These are phyloP conservation scores for Lepus townsendii DNA, from an alignment of 2,797 vertebrate species.

Conservation along the genomic window DNA sequence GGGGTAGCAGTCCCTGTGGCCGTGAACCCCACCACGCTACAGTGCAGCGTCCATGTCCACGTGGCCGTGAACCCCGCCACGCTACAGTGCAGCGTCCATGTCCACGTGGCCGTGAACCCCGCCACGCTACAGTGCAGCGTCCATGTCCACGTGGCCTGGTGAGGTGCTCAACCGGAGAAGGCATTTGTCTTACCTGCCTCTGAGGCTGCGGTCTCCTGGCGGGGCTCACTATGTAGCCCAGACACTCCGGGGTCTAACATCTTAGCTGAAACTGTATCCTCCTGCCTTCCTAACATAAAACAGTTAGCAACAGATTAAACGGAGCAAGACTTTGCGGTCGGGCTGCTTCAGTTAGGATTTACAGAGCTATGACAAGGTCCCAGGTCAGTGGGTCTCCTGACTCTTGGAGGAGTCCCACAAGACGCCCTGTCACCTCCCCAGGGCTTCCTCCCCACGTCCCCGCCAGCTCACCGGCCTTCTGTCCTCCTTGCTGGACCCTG, in stretches of 20 bases:
- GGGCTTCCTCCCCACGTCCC: neutral
- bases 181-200: conserved; percentile 65
- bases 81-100: no score
- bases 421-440: neutral
- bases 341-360: neutral
- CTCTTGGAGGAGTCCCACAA: no score
- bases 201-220: conserved; percentile 18
- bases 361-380: neutral
- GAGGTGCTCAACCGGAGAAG: neutral
- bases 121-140: no score
- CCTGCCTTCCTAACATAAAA: conserved; percentile 81
- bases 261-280: conserved; percentile 70
- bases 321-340: neutral
- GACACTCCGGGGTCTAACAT: conserved; percentile 68
- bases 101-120: no score
- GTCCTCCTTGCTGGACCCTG: neutral
- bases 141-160: no score
- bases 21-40: no score
- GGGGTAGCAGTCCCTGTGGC: no score
- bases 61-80: no score
- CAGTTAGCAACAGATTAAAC: conserved; percentile 64
- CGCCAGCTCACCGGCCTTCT: neutral
- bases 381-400: no score
- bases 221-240: conserved; percentile 49
- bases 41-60: no score